These are phyloP conservation scores for Cotesia typhae DNA, from an alignment of 1,140 invertebrate species.

Conservation along the genomic window DNA sequence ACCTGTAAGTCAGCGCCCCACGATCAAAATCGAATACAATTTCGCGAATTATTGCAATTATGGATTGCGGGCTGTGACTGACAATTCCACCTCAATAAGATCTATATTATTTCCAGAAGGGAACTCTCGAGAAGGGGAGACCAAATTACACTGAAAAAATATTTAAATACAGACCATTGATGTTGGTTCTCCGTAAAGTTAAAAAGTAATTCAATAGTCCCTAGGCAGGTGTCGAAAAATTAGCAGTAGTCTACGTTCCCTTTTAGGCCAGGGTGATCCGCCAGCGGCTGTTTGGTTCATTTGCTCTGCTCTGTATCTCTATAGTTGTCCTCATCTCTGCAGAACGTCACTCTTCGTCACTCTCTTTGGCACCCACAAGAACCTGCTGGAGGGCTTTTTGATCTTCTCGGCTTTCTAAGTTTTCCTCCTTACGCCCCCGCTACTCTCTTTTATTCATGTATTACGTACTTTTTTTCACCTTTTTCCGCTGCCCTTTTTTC, in stretches of 20 bases:
- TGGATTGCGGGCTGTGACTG: no score
- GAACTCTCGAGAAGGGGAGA: no score
- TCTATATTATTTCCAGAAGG: no score
- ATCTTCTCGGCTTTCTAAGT: slow-evolving; percentile 16
- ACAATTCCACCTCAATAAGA: no score
- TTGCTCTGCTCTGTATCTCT: slow-evolving; percentile 39
- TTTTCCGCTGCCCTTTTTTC: neutral
- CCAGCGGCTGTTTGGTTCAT: slow-evolving; percentile 54
- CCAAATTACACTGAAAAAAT: neutral
- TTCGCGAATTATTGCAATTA: no score
- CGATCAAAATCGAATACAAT: no score
- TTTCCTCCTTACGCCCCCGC: neutral
- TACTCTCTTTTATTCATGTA: neutral
- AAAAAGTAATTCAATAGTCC: slow-evolving; percentile 48
- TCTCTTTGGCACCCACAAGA: slow-evolving; percentile 22
- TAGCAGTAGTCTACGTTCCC: slow-evolving; percentile 24
- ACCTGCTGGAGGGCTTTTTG: slow-evolving; percentile 25
- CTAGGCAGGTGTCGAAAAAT: slow-evolving; percentile 52
- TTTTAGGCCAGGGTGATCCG: slow-evolving; percentile 35
- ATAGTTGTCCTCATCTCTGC: no score
- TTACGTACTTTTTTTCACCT: neutral
- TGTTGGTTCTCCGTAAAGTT: neutral
- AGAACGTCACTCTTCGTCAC: neutral
- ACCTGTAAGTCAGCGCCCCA: neutral
- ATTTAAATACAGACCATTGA: neutral